Conservation (phyloP, 2,113 vertebrate species). For the Todiramphus saurophagus region DNA sequence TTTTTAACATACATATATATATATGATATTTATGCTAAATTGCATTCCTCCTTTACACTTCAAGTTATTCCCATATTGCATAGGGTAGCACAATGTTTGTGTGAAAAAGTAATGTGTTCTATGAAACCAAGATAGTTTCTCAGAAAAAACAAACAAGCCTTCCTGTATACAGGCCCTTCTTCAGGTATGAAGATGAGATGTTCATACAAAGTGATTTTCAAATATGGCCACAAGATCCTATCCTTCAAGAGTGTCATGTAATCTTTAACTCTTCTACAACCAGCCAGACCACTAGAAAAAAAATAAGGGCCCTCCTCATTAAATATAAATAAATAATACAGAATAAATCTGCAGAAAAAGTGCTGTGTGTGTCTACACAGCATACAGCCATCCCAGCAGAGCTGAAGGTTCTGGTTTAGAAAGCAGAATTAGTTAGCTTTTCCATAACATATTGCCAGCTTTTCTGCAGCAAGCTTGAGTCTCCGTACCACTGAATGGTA, state of each 20-base stretch:
- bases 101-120: neutral
- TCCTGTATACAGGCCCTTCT: neutral
- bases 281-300: neutral
- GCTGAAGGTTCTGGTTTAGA: neutral
- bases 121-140: neutral
- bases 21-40: neutral
- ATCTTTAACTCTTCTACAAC: neutral
- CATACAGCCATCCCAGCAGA: neutral
- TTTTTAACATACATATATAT: neutral
- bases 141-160: neutral
- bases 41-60: neutral
- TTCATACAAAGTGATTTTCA: neutral
- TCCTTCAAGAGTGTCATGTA: neutral
- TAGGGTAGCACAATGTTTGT: neutral
- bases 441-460: neutral
- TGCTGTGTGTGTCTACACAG: neutral
- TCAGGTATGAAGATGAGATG: neutral
- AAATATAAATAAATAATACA: neutral
- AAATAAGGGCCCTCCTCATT: fast-evolving
- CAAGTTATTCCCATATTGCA: neutral
- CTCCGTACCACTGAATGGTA: neutral
- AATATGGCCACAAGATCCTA: neutral
- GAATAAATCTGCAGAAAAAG: neutral
- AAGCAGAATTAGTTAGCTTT: neutral
- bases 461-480: neutral